Base-by-base conservation (phyloP, 1,140 invertebrate genomes). In the Drosophila pruinosa region DNA sequence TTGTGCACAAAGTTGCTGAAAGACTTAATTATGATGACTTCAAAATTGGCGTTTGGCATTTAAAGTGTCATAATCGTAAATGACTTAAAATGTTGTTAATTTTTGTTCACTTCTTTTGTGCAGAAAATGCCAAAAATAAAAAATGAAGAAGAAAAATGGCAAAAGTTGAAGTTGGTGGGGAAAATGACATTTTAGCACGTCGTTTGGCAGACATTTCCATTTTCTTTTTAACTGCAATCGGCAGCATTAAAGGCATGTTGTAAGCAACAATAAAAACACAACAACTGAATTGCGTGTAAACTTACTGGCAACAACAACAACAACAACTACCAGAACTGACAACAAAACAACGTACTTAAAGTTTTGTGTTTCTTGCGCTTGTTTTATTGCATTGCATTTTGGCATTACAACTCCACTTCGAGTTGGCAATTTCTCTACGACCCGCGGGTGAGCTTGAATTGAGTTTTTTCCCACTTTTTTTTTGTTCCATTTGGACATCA, bases 211-310 rank as follows among this genome's bases (percentile, higher is more conserved):
- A 41, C 78, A 82, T 82, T 82, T 64, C 53, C 73, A 72, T 78
- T 77, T 78, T 69, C 64, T 76, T 85, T 86, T 86, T 81, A 81
- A 81, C 61, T 81, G 81, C 81, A 86, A 77, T 85, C 81, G 73
- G 72, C 82, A 75, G 73, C 81, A 74, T 81, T 88, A 74, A 88
- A 77, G 43, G 56, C 73, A 68, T 71, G 73, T 68, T 68, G 69
- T 77, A 77, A 76, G 53, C 81, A 61, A 56, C 69, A 58, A 52
- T 34, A 71, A 64, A 47, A 59, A 19, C 52, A 56, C 67, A 72
- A 63, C 65, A 71, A 28, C 58, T 26, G 48, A 77, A 81, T 86
- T 85, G 80, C 77, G 77, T 85, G 81, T 77, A 86, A 56, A 57
- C 24, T 41, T 45, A 14, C 34, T 14, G 34, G 3, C 47, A 67